A percentile compares a stretch with the other conserved stretches of the same genome.
phyloP scores from a whole-genome alignment of 2,797 vertebrate genomes.

The Bucorvus abyssinicus region DNA sequence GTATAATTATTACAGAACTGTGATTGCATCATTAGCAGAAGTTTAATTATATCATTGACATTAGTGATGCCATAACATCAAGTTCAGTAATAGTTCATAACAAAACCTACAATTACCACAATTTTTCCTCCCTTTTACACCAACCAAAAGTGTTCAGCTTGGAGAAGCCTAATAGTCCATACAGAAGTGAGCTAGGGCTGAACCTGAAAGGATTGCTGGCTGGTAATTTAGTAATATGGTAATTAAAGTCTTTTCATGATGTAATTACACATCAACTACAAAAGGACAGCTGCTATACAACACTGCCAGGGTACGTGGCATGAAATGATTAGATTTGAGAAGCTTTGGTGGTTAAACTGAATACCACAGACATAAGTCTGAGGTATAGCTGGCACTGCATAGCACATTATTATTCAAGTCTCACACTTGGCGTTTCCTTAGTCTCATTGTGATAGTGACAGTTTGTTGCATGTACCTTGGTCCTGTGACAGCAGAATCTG shows the following conservation, averaged over 20 bases:
- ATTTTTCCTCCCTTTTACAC: slow-evolving; percentile 48
- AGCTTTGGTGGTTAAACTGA: slow-evolving; percentile 67
- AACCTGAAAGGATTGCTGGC: slow-evolving; percentile 58
- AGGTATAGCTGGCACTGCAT: slow-evolving; percentile 40
- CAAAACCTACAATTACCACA: slow-evolving; percentile 66
- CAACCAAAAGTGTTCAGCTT: slow-evolving; percentile 27
- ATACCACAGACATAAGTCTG: slow-evolving; percentile 61
- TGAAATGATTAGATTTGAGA: slow-evolving; percentile 35
- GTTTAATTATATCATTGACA: slow-evolving; percentile 70
- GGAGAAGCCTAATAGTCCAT: slow-evolving; percentile 46
- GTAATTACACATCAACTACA: slow-evolving; percentile 53
- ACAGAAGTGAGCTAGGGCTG: slow-evolving; percentile 46
- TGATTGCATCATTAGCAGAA: slow-evolving; percentile 59
- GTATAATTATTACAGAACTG: slow-evolving; percentile 47
- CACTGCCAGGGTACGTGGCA: slow-evolving; percentile 42
- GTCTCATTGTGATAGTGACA: slow-evolving; percentile 48
- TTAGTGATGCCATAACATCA: slow-evolving; percentile 65
- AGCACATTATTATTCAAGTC: slow-evolving; percentile 57
- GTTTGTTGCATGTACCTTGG: slow-evolving; percentile 27
- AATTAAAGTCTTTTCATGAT: slow-evolving; percentile 63
- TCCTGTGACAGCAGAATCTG: background rate
- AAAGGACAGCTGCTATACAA: slow-evolving; percentile 52
- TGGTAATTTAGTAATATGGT: slow-evolving; percentile 63
- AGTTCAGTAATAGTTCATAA: slow-evolving; percentile 54
- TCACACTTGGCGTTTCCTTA: slow-evolving; percentile 4